These are phyloP conservation scores for Seira musarum DNA, from an alignment of 2,888 invertebrate genomes.

Conservation along the genomic window DNA sequence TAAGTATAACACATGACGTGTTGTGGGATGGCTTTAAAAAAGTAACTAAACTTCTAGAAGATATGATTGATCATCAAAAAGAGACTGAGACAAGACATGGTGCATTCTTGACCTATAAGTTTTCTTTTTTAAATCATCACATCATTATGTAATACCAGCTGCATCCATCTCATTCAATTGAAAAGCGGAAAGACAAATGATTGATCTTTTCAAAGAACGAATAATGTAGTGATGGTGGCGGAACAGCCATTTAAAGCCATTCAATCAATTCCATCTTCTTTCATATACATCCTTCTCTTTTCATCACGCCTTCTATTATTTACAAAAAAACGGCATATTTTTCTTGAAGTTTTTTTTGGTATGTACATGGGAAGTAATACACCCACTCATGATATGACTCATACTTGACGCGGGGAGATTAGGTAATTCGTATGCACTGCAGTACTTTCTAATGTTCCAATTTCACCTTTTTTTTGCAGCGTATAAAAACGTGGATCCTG, in stretches of 20 bases:
- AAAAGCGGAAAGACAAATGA: too few species aligned
- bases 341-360: neutral
- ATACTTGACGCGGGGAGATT: neutral
- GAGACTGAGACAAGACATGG: too few species aligned
- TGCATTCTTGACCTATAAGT: too few species aligned
- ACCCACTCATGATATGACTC: neutral
- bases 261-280: neutral
- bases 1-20: too few species aligned
- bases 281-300: neutral
- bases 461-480: neutral
- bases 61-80: too few species aligned
- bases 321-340: neutral
- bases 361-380: neutral
- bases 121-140: too few species aligned
- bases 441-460: neutral
- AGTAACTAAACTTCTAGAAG: too few species aligned
- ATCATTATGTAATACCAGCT: too few species aligned
- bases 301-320: neutral
- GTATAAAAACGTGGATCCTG: neutral
- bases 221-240: neutral
- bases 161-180: too few species aligned
- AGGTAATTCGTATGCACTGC: neutral
- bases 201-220: neutral
- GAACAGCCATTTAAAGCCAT: neutral
- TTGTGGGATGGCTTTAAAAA: too few species aligned